phyloP scores from a whole-genome alignment of 2,797 vertebrate genomes.

The Peromyscus nudipes region DNA sequence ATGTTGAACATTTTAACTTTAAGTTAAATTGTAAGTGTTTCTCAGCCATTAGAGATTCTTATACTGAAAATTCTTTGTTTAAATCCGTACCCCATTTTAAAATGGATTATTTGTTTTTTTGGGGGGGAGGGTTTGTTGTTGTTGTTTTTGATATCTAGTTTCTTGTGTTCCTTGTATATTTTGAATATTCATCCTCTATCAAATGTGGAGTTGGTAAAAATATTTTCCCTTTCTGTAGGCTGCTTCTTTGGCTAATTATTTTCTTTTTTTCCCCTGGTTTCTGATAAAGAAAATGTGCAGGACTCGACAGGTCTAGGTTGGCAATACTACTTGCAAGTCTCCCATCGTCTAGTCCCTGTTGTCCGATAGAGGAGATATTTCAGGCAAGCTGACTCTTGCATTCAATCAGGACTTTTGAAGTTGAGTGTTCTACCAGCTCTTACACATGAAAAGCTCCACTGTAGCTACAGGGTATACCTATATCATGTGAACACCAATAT shows the following conservation, averaged over 20 bases:
- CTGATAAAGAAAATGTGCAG: background rate
- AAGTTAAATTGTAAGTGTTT: background rate
- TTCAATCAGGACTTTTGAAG: background rate
- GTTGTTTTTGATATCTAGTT: background rate
- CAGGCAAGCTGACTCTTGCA: background rate
- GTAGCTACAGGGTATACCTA: background rate
- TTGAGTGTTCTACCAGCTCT: background rate
- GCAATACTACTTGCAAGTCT: background rate
- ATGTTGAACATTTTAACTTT: background rate
- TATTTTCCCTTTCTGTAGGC: background rate
- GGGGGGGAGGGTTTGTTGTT: too few relatives aligned
- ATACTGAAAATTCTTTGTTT: background rate
- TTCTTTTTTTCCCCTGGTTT: background rate
- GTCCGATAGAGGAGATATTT: background rate
- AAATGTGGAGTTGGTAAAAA: background rate
- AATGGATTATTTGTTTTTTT: background rate
- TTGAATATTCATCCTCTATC: background rate
- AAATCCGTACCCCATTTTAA: background rate
- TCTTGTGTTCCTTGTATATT: background rate
- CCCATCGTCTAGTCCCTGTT: background rate
- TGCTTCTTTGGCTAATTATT: background rate
- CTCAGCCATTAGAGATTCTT: background rate
- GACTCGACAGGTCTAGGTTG: background rate
- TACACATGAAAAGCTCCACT: background rate
- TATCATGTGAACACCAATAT: background rate